A percentile compares a stretch with the other conserved stretches of the same genome.
Evolutionary conservation across 1,140 invertebrate genomes (phyloP).

Genomic region (Tigriopus japonicus): DNA sequence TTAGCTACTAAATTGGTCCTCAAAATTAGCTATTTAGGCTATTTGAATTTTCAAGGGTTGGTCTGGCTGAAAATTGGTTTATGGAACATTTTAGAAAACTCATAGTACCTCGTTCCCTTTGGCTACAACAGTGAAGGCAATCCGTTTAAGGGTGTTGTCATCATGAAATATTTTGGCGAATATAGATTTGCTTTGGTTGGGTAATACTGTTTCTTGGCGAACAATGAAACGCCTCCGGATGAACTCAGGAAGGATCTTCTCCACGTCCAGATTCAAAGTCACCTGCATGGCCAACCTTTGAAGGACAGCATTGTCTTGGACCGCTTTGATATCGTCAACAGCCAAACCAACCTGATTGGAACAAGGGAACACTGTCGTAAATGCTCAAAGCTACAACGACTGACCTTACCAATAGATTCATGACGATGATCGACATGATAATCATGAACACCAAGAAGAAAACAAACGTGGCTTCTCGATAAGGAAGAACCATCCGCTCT

Average conservation of each 20-base stretch:
- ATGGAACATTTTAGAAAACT: no score
- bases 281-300: conserved; percentile 34
- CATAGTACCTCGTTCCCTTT: background rate
- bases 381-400: conserved; percentile 27
- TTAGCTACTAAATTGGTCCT: no score
- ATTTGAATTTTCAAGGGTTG: no score
- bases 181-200: conserved; percentile 21
- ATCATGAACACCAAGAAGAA: conserved; percentile 54
- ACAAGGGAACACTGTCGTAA: background rate
- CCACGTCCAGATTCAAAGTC: conserved; percentile 30
- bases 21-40: no score
- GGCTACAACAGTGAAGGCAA: background rate
- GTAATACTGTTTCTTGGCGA: conserved; percentile 22
- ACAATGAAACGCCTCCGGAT: conserved; percentile 24
- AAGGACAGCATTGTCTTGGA: conserved; percentile 30
- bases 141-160: conserved; percentile 6
- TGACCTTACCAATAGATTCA: conserved; percentile 46
- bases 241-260: conserved; percentile 26
- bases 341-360: conserved; percentile 24
- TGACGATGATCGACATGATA: conserved; percentile 57
- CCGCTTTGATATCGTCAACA: conserved; percentile 24
- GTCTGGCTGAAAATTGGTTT: no score
- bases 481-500: background rate
- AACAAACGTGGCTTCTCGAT: conserved; percentile 28
- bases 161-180: background rate